Evolutionary conservation across 2,113 vertebrate genomes (phyloP).

Genomic region (Excalfactoria chinensis): DNA sequence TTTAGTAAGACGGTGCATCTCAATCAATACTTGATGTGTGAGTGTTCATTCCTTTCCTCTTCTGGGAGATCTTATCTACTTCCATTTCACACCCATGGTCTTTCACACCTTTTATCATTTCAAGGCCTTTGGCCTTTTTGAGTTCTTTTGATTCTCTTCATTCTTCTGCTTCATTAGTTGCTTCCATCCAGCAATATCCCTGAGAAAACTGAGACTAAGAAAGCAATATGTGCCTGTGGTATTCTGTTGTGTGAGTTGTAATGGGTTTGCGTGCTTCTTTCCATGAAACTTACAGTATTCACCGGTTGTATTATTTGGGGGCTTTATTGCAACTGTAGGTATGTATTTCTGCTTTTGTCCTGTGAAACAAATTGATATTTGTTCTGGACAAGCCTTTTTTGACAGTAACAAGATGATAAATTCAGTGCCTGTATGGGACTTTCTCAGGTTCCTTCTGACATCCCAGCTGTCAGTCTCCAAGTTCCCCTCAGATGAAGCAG

Average conservation of each 20-base stretch:
- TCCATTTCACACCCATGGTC: neutral
- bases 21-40: neutral
- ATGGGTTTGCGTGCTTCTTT: neutral
- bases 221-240: neutral
- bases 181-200: neutral
- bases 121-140: neutral
- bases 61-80: neutral
- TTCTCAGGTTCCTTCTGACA: neutral
- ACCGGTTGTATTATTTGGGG: neutral
- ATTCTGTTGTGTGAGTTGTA: neutral
- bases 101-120: constrained; percentile 14
- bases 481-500: neutral
- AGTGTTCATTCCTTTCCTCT: neutral
- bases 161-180: neutral
- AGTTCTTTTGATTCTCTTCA: neutral
- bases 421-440: neutral
- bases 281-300: neutral
- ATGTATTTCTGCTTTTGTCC: constrained; percentile 17
- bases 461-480: neutral
- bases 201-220: neutral
- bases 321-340: neutral
- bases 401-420: neutral
- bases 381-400: neutral
- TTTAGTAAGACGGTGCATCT: neutral
- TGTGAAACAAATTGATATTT: neutral